A percentile compares a stretch with the other conserved stretches of the same genome.
These are phyloP conservation scores for Xanthorhoe spadicearia DNA, from an alignment of 2,888 invertebrate species.

Conservation along the genomic window DNA sequence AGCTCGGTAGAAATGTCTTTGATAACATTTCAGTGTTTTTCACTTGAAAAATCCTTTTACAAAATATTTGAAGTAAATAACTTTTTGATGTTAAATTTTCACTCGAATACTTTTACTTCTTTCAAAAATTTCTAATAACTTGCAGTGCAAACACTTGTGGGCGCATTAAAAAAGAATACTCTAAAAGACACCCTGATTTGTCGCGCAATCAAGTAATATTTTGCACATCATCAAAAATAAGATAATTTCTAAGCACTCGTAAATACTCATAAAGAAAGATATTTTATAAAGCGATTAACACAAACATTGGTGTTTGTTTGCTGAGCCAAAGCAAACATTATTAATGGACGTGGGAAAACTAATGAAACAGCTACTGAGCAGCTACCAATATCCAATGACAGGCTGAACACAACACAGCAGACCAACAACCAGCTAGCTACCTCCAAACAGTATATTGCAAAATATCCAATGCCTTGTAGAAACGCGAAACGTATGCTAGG, in stretches of 20 bases:
- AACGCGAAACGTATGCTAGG: background rate
- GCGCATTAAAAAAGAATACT: no score
- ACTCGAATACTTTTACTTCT: background rate
- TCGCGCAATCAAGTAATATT: background rate
- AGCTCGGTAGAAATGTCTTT: background rate
- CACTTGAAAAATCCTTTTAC: background rate
- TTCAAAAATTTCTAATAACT: background rate
- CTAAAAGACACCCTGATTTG: no score
- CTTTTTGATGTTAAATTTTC: background rate
- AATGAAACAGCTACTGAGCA: slow-evolving; percentile 38
- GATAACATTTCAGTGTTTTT: background rate
- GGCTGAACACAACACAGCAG: slow-evolving; percentile 21
- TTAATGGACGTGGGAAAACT: slow-evolving; percentile 41
- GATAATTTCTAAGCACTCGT: background rate
- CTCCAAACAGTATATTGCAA: background rate
- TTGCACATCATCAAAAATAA: background rate
- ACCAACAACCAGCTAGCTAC: background rate
- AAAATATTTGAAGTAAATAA: background rate
- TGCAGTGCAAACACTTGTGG: background rate
- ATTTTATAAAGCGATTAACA: background rate
- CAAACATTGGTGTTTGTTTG: slow-evolving; percentile 32
- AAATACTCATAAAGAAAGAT: background rate
- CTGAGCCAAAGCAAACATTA: slow-evolving; percentile 29
- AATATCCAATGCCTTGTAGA: background rate
- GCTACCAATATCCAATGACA: slow-evolving; percentile 37